These are phyloP conservation scores for Melanocharis versteri DNA, from an alignment of 2,113 vertebrate genomes.

Conservation along the genomic window DNA sequence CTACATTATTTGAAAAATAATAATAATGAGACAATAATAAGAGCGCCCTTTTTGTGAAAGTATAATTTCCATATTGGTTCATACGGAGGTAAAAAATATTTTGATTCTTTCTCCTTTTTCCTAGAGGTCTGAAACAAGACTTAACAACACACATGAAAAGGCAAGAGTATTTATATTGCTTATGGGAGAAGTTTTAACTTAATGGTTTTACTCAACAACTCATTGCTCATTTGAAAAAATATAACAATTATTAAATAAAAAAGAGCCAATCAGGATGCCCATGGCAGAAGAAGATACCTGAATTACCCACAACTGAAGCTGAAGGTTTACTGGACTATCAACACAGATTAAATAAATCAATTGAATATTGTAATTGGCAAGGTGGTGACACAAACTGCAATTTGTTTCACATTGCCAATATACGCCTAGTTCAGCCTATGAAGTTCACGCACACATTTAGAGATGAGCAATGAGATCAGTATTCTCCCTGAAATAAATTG, in stretches of 20 bases:
- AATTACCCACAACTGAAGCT: neutral
- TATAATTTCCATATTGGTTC: neutral
- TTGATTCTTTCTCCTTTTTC: neutral
- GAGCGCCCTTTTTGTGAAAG: neutral
- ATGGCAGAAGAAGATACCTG: neutral
- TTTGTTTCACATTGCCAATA: neutral
- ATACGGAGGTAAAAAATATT: neutral
- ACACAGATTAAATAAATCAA: neutral
- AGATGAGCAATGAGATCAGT: neutral
- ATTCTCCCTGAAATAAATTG: neutral
- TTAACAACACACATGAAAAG: neutral
- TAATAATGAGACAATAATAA: neutral
- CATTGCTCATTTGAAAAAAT: neutral
- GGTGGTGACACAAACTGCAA: neutral
- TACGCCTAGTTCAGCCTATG: accelerated
- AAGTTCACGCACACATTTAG: neutral
- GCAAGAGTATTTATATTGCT: neutral
- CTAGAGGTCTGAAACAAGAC: neutral
- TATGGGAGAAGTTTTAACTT: neutral
- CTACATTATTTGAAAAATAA: neutral
- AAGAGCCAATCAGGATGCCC: neutral
- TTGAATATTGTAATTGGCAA: neutral
- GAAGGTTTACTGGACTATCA: neutral
- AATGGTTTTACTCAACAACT: neutral
- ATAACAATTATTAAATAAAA: neutral